phyloP scores from a whole-genome alignment of 2,888 invertebrate species.

The Diadromus collaris region DNA sequence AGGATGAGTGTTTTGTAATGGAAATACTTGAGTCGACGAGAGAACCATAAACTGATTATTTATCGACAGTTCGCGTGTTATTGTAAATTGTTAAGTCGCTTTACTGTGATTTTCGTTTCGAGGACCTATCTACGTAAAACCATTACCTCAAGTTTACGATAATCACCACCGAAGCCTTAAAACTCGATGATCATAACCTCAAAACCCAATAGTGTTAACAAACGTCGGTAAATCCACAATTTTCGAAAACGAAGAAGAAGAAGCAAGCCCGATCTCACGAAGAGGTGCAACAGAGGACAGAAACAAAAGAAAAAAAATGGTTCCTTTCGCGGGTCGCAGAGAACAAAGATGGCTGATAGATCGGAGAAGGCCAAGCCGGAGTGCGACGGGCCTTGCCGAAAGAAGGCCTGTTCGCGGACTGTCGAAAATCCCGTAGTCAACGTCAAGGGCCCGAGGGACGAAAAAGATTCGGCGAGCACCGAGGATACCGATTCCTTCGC shows the following conservation, averaged over 20 bases:
- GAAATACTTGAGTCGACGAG: no score
- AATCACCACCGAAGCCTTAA: no score
- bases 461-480: conserved; percentile 2
- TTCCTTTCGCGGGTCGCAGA: conserved; percentile 78
- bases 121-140: no score
- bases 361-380: conserved; percentile 10
- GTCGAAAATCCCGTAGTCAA: conserved; percentile 40
- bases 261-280: conserved; percentile 77
- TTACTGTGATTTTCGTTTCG: no score
- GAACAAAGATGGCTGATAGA: conserved; percentile 35
- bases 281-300: conserved; percentile 82
- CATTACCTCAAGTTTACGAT: no score
- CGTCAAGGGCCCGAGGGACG: conserved; percentile 19
- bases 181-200: no score
- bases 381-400: conserved; percentile 65
- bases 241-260: conserved; percentile 42
- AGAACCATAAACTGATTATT: no score
- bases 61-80: no score
- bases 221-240: conserved; percentile 30
- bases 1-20: no score
- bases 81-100: no score
- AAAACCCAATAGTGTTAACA: no score
- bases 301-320: conserved; percentile 85
- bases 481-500: conserved; percentile 61
- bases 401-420: conserved; percentile 65